A percentile compares a stretch with the other conserved stretches of the same genome.
Evolutionary conservation across 1,140 invertebrate genomes (phyloP).

Genomic region (Saccostrea cuccullata): DNA sequence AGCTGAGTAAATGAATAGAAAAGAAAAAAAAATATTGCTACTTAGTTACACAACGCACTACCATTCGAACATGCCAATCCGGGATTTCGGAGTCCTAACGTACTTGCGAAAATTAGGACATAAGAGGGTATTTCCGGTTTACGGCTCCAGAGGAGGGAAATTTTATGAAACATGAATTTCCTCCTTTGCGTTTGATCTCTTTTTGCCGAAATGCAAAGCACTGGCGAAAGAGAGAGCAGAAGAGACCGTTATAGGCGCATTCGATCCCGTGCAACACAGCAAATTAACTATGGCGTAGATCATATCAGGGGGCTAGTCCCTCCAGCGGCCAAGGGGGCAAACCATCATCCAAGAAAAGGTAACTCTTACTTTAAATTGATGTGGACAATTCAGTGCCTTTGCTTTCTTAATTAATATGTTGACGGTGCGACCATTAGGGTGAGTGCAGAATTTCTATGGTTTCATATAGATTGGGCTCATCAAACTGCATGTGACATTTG

Average conservation of each 20-base stretch:
- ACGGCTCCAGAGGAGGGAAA: neutral
- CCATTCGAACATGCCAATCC: neutral
- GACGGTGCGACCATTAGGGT: no score
- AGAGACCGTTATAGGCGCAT: conserved; percentile 1
- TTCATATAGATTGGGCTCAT: no score
- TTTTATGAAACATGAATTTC: neutral
- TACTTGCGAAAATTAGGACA: neutral
- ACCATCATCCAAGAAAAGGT: neutral
- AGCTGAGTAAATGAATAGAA: no score
- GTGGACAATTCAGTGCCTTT: no score
- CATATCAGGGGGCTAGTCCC: neutral
- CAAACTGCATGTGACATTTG: no score
- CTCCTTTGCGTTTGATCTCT: neutral
- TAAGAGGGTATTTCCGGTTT: neutral
- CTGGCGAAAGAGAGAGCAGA: neutral
- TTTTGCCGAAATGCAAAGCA: neutral
- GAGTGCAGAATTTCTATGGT: no score
- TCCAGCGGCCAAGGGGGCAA: neutral
- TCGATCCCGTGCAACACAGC: neutral
- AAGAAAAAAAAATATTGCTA: neutral
- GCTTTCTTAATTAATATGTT: no score
- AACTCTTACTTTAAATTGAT: neutral
- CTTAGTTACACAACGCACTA: neutral
- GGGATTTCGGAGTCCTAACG: neutral
- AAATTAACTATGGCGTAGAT: neutral